These are phyloP conservation scores for Pseudolycoriella hygida DNA, from an alignment of 2,888 invertebrate genomes.

Conservation along the genomic window DNA sequence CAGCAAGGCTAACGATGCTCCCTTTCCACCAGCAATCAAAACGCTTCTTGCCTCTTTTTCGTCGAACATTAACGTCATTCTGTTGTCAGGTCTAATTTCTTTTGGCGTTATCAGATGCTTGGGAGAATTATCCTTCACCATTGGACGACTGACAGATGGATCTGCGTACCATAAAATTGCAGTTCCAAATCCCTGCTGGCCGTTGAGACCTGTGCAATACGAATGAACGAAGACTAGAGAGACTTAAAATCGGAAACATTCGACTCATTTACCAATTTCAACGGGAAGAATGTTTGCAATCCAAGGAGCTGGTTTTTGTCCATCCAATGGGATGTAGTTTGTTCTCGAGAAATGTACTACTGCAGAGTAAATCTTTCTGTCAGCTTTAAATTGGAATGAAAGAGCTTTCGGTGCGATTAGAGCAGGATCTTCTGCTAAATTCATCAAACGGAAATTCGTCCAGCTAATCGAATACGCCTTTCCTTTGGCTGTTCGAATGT, in stretches of 20 bases:
- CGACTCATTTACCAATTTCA: slow-evolving; percentile 10
- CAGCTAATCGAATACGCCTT: slow-evolving; percentile 27
- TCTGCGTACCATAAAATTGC: slow-evolving; percentile 24
- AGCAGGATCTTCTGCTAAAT: slow-evolving; percentile 29
- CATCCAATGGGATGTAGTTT: slow-evolving; percentile 12
- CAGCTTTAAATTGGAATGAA: slow-evolving; percentile 29
- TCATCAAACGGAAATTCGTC: slow-evolving; percentile 31
- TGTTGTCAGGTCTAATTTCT: neutral
- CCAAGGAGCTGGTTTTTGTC: slow-evolving; percentile 21
- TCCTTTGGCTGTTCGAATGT: slow-evolving; percentile 31
- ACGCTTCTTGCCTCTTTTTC: slow-evolving; percentile 32
- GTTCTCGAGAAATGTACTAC: slow-evolving; percentile 13
- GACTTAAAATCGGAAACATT: too few species aligned
- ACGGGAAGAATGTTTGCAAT: slow-evolving; percentile 15
- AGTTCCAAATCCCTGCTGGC: slow-evolving; percentile 23
- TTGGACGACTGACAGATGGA: slow-evolving; percentile 12
- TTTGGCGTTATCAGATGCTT: neutral
- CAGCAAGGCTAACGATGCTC: slow-evolving; percentile 52
- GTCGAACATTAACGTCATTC: neutral
- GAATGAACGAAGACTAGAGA: too few species aligned
- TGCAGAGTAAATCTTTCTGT: slow-evolving; percentile 13
- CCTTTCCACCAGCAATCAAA: slow-evolving; percentile 57
- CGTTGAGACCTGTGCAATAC: slow-evolving; percentile 17
- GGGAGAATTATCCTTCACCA: neutral
- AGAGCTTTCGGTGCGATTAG: slow-evolving; percentile 29